Evolutionary conservation across 2,113 vertebrate genomes (phyloP).

Genomic region (Scartelaos histophorus): DNA sequence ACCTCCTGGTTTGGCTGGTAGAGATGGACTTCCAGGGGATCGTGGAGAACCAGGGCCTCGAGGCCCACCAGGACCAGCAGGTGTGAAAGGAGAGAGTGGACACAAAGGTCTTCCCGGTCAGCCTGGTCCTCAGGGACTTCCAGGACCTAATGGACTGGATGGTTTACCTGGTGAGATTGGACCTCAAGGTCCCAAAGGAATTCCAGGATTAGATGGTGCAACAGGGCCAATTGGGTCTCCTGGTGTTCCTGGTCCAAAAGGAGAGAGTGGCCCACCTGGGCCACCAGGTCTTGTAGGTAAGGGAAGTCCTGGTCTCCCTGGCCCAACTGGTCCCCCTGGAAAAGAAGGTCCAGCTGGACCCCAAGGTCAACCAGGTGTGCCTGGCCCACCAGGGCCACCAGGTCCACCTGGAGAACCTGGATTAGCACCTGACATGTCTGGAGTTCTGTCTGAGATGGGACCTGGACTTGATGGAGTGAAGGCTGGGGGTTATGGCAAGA

Average conservation of each 20-base stretch:
- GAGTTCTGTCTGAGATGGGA: slow-evolving; percentile 90
- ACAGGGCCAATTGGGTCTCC: slow-evolving; percentile 87
- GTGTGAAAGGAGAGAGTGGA: slow-evolving; percentile 88
- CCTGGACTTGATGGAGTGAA: slow-evolving; percentile 84
- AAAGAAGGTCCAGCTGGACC: slow-evolving; percentile 81
- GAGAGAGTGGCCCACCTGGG: slow-evolving; percentile 85
- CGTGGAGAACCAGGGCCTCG: slow-evolving; percentile 86
- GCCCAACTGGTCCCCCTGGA: slow-evolving; percentile 85
- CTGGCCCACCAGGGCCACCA: slow-evolving; percentile 88
- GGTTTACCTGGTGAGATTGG: slow-evolving; percentile 86
- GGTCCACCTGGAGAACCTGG: slow-evolving; percentile 83
- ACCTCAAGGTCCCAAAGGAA: slow-evolving; percentile 89
- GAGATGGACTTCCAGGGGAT: slow-evolving; percentile 87
- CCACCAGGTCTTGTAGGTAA: slow-evolving; percentile 81
- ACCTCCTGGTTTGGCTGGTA: slow-evolving; percentile 87
- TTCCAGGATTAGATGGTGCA: slow-evolving; percentile 87
- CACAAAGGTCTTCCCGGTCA: slow-evolving; percentile 86
- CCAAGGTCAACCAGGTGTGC: slow-evolving; percentile 83
- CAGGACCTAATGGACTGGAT: slow-evolving; percentile 84
- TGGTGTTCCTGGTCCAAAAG: slow-evolving; percentile 86
- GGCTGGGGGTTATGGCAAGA: slow-evolving; percentile 81
- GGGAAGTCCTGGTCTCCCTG: slow-evolving; percentile 82
- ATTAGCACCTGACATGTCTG: slow-evolving; percentile 80
- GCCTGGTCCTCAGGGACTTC: slow-evolving; percentile 80
- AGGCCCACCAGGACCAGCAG: slow-evolving; percentile 84